A percentile compares a stretch with the other conserved stretches of the same genome.
These are phyloP conservation scores for Phaenicophaeus curvirostris DNA, from an alignment of 2,797 vertebrate genomes.

Conservation along the genomic window DNA sequence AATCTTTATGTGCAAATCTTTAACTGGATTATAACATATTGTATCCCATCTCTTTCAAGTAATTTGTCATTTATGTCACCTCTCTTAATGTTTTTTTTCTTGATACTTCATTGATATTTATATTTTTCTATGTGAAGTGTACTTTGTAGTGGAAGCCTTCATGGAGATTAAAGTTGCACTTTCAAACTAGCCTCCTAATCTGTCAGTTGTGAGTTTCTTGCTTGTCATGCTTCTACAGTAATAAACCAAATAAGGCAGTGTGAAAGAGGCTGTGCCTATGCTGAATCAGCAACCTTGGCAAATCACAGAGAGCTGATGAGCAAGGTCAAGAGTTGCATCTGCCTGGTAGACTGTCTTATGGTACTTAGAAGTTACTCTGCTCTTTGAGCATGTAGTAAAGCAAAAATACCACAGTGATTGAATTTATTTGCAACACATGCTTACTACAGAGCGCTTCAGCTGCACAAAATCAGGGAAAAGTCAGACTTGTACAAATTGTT, in stretches of 20 bases:
- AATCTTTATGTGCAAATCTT: neutral
- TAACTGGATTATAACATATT: neutral
- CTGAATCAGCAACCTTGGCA: neutral
- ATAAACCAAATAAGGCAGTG: neutral
- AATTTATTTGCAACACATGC: neutral
- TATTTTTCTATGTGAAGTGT: neutral
- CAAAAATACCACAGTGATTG: neutral
- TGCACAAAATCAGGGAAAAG: neutral
- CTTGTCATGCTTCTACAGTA: neutral
- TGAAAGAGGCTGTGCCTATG: neutral
- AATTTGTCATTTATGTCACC: neutral
- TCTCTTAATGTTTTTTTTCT: neutral
- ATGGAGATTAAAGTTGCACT: neutral
- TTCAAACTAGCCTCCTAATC: neutral
- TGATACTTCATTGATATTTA: neutral
- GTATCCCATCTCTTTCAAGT: neutral
- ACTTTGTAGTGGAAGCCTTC: neutral
- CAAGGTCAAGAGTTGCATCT: neutral
- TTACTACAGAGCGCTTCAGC: neutral
- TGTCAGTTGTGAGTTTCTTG: neutral
- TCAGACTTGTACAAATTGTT: neutral
- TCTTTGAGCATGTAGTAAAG: neutral
- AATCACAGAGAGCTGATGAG: neutral
- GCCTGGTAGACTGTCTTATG: neutral
- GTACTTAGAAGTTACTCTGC: constrained; percentile 16